phyloP scores from a whole-genome alignment of 1,140 invertebrate species.

The Dreissena rostriformis region DNA sequence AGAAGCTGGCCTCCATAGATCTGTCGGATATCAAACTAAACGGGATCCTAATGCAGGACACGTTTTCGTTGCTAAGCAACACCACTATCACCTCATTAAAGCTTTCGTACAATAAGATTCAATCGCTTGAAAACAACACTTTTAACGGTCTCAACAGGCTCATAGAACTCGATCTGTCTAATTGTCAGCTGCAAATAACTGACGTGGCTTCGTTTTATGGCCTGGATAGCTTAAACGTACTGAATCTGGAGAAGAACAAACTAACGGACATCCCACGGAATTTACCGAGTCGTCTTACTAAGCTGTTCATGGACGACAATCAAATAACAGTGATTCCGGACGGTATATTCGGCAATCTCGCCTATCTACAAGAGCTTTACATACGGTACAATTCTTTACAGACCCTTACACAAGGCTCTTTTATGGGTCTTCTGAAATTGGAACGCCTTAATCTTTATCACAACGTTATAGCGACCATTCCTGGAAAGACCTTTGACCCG shows the following conservation, averaged over 20 bases:
- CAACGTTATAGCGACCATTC: conserved; percentile 66
- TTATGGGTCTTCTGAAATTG: conserved; percentile 62
- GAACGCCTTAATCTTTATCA: conserved; percentile 61
- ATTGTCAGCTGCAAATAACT: conserved; percentile 58
- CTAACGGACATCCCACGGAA: conserved; percentile 61
- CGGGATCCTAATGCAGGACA: conserved; percentile 57
- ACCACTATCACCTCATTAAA: conserved; percentile 62
- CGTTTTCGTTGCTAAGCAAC: conserved; percentile 64
- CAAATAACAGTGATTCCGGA: conserved; percentile 54
- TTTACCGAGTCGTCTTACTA: conserved; percentile 59
- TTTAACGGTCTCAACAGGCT: conserved; percentile 65
- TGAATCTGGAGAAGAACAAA: conserved; percentile 66
- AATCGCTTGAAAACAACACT: conserved; percentile 47
- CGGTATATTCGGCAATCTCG: conserved; percentile 58
- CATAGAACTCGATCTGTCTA: conserved; percentile 59
- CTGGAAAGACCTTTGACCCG: conserved; percentile 60
- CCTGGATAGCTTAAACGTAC: conserved; percentile 52
- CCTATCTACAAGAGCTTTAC: conserved; percentile 60
- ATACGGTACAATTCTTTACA: conserved; percentile 62
- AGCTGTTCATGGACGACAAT: conserved; percentile 67
- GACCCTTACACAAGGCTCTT: conserved; percentile 59
- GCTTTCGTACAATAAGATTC: conserved; percentile 64
- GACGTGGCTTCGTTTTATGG: conserved; percentile 61
- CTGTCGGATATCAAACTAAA: conserved; percentile 62
- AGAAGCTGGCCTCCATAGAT: conserved; percentile 61